A percentile compares a stretch with the other conserved stretches of the same genome.
Conservation (phyloP, 2,888 invertebrate genomes). For the Chymomyza caudatula region DNA sequence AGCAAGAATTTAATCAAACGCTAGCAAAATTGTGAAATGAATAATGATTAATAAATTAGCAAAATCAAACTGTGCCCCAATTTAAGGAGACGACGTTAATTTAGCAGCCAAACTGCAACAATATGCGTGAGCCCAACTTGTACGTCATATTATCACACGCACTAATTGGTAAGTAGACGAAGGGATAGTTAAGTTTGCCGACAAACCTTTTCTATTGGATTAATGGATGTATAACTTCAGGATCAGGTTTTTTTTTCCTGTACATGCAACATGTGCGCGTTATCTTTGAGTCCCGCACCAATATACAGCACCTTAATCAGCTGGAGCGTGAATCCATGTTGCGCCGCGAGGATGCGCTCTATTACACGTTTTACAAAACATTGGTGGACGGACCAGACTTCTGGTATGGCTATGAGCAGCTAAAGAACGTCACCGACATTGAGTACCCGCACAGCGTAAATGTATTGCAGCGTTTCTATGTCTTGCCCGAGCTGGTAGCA, state of each 20-base stretch:
- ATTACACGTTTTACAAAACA: constrained; percentile 92
- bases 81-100: neutral
- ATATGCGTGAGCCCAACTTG: constrained; percentile 73
- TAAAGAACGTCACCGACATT: constrained; percentile 86
- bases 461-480: constrained; percentile 88
- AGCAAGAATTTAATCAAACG: constrained; percentile 18
- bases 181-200: neutral
- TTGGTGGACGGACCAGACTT: constrained; percentile 84
- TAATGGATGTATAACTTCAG: constrained; percentile 75
- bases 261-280: constrained; percentile 83
- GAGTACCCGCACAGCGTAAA: constrained; percentile 90
- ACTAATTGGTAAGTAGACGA: constrained; percentile 71
- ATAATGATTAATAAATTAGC: constrained; percentile 38
- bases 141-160: constrained; percentile 74
- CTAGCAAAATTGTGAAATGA: constrained; percentile 19
- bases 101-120: constrained; percentile 16
- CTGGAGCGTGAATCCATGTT: constrained; percentile 90
- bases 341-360: constrained; percentile 92
- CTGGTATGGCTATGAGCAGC: constrained; percentile 81
- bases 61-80: neutral
- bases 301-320: constrained; percentile 90
- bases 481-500: constrained; percentile 87
- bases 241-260: constrained; percentile 80
- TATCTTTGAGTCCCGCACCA: constrained; percentile 89
- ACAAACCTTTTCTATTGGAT: neutral